Evolutionary conservation across 2,888 invertebrate genomes (phyloP).

Genomic region (Eristalinus sepulchralis): DNA sequence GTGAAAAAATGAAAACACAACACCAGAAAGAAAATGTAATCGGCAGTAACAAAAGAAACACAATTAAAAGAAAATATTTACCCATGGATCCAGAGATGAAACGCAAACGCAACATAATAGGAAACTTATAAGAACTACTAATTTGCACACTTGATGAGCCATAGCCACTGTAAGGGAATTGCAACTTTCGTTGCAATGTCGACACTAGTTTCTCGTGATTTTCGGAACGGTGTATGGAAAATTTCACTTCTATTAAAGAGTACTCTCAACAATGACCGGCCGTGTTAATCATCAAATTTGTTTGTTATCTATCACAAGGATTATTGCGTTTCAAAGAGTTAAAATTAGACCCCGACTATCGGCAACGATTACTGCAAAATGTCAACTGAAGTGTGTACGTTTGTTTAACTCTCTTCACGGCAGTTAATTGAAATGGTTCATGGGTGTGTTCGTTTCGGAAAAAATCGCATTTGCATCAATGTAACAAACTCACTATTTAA

Average conservation of each 20-base stretch:
- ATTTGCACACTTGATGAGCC: slow-evolving; percentile 18
- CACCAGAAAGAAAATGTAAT: slow-evolving; percentile 7
- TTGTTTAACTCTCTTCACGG: not conserved
- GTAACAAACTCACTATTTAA: no score
- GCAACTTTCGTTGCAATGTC: not conserved
- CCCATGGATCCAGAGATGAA: slow-evolving; percentile 32
- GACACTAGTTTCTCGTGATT: not conserved
- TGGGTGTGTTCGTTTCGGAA: slow-evolving; percentile 5
- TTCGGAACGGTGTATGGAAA: not conserved
- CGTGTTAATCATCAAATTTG: slow-evolving; percentile 27
- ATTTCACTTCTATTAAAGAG: not conserved
- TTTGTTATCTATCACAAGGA: slow-evolving; percentile 34
- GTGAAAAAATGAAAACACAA: slow-evolving; percentile 31
- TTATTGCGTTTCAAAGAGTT: slow-evolving; percentile 31
- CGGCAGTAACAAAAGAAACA: not conserved
- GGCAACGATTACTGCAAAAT: slow-evolving; percentile 33
- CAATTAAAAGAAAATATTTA: slow-evolving; percentile 30
- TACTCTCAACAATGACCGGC: not conserved
- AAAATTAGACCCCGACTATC: slow-evolving; percentile 25
- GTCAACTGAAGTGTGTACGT: slow-evolving; percentile 32
- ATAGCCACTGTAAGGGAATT: slow-evolving; percentile 18
- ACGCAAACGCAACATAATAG: slow-evolving; percentile 22
- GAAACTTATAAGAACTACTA: slow-evolving; percentile 17
- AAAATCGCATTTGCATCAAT: not conserved
- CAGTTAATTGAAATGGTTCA: not conserved